A percentile compares a stretch with the other conserved stretches of the same genome.
These are phyloP conservation scores for Procavia capensis DNA, from an alignment of 2,113 vertebrate genomes.

Conservation along the genomic window DNA sequence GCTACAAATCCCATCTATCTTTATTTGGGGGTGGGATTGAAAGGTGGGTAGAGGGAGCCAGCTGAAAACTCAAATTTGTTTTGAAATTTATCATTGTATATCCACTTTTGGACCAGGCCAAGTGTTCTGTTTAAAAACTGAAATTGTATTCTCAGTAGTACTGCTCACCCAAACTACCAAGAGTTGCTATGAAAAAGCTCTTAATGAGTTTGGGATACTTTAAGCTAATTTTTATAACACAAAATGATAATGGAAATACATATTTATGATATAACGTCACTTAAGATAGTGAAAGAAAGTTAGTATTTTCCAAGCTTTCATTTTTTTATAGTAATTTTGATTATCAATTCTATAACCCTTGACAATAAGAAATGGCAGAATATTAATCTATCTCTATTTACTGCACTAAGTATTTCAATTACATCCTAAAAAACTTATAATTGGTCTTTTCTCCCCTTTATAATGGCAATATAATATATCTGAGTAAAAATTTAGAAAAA, in stretches of 20 bases:
- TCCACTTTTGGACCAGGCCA: neutral
- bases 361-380: slow-evolving; percentile 40
- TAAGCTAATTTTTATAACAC: slow-evolving; percentile 44
- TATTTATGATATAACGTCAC: slow-evolving; percentile 9
- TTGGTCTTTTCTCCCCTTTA: neutral
- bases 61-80: neutral
- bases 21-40: neutral
- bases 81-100: neutral
- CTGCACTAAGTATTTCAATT: neutral
- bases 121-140: neutral
- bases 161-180: neutral
- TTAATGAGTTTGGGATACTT: neutral
- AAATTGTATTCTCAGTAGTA: slow-evolving; percentile 28
- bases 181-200: neutral
- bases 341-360: neutral
- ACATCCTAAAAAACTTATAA: neutral
- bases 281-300: slow-evolving; percentile 9
- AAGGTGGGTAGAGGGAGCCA: neutral
- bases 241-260: slow-evolving; percentile 23
- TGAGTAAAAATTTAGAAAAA: slow-evolving; percentile 29
- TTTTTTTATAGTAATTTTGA: slow-evolving; percentile 42
- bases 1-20: neutral
- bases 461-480: neutral
- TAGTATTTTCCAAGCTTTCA: neutral
- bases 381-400: neutral